Evolutionary conservation across 2,113 vertebrate species (phyloP).

Genomic region (Bucco capensis): DNA sequence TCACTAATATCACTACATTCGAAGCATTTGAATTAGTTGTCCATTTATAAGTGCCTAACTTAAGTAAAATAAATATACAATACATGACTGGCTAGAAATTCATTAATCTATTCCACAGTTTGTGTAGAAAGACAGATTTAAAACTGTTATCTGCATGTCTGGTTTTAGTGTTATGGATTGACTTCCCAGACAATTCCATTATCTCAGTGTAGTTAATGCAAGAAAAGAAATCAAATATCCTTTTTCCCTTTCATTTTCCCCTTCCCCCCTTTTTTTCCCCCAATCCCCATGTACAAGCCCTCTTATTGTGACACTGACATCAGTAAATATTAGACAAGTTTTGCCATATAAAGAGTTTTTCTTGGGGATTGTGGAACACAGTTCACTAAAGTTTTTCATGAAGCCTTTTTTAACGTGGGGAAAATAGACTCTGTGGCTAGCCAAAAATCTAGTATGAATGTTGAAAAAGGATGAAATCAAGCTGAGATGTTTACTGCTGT

Average conservation of each 20-base stretch:
- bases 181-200: background rate
- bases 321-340: background rate
- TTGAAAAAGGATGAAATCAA: background rate
- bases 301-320: background rate
- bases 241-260: background rate
- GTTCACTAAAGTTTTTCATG: background rate
- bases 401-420: background rate
- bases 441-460: background rate
- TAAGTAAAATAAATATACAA: background rate
- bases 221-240: background rate
- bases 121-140: background rate
- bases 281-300: background rate
- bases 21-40: background rate
- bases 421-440: background rate
- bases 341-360: background rate
- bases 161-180: background rate
- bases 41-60: background rate
- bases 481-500: background rate
- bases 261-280: accelerated
- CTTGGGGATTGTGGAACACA: background rate
- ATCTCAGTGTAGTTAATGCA: background rate
- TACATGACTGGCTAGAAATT: background rate
- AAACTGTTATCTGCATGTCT: background rate
- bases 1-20: background rate
- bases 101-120: background rate